A percentile compares a stretch with the other conserved stretches of the same genome.
Conservation (phyloP, 2,797 vertebrate species). For the Sebastes kiyomatsui region DNA sequence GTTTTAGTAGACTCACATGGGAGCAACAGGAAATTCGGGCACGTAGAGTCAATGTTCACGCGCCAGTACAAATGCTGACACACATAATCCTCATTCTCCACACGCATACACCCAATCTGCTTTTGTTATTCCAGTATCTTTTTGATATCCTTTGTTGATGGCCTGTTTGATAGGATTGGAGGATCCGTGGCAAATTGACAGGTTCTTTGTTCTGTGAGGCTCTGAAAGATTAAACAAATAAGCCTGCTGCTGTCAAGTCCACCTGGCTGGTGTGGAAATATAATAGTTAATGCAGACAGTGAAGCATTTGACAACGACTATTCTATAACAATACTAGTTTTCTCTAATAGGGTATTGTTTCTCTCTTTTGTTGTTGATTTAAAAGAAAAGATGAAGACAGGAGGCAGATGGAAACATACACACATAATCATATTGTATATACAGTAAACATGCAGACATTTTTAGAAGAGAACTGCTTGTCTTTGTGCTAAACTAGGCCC, state of each 20-base stretch:
- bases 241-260: constrained; percentile 9
- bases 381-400: neutral
- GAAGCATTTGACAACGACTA: neutral
- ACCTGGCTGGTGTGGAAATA: neutral
- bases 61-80: neutral
- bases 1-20: neutral
- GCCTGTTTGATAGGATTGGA: neutral
- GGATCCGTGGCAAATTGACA: neutral
- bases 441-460: neutral
- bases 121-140: neutral
- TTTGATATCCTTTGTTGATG: constrained; percentile 12
- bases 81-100: neutral
- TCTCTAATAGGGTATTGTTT: neutral
- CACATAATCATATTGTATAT: neutral
- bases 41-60: neutral
- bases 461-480: accelerated
- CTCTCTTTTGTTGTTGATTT: neutral
- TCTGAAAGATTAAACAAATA: constrained; percentile 7
- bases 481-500: neutral
- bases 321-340: neutral
- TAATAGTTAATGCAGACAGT: neutral
- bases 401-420: neutral
- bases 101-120: neutral
- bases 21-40: neutral
- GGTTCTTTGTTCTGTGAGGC: neutral